Evolutionary conservation across 2,113 vertebrate species (phyloP).

Genomic region (Zapornia atra): DNA sequence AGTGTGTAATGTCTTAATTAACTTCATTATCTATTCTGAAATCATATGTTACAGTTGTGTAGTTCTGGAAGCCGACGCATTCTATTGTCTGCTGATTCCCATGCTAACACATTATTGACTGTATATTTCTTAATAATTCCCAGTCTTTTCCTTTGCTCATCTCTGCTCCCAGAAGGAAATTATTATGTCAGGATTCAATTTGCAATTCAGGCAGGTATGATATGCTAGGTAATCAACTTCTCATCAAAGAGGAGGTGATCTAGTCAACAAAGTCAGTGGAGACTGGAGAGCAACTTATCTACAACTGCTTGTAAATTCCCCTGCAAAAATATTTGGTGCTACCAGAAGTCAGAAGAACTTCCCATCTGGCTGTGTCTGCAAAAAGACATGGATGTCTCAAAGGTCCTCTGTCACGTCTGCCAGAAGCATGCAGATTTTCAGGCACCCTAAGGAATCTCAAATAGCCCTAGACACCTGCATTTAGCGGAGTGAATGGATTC

Average conservation of each 20-base stretch:
- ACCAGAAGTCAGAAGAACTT: not conserved
- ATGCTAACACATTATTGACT: not conserved
- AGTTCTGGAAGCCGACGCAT: not conserved
- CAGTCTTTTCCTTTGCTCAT: not conserved
- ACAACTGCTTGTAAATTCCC: not conserved
- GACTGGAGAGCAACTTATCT: not conserved
- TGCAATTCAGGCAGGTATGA: not conserved
- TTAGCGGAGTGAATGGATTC: not conserved
- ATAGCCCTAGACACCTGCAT: not conserved
- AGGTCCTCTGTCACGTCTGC: not conserved
- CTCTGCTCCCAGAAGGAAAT: not conserved
- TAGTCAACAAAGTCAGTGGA: not conserved
- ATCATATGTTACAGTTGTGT: not conserved
- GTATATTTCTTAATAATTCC: not conserved
- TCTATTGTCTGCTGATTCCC: not conserved
- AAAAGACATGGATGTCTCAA: not conserved
- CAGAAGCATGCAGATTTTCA: not conserved
- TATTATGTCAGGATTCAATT: not conserved
- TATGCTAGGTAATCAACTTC: not conserved
- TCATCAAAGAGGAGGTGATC: not conserved
- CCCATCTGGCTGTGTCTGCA: not conserved
- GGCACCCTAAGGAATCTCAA: not conserved
- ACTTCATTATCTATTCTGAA: not conserved
- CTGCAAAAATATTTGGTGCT: not conserved
- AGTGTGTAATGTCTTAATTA: not conserved